phyloP scores from a whole-genome alignment of 1,140 invertebrate genomes.

The Trissolcus basalis region DNA sequence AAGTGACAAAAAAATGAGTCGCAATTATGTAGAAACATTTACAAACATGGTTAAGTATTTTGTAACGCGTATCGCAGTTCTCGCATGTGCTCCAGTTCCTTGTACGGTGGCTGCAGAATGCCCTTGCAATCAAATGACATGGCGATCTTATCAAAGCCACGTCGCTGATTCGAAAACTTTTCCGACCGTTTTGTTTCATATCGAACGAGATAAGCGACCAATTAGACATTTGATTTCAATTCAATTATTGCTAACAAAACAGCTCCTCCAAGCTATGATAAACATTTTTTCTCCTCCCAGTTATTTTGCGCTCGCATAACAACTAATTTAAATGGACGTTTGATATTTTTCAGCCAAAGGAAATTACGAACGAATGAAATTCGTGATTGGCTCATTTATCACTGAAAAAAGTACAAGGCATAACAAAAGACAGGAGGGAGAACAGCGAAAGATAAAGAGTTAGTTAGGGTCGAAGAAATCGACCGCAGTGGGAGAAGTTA shows the following conservation, averaged over 20 bases:
- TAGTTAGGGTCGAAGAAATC: slow-evolving; percentile 50
- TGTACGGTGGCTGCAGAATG: slow-evolving; percentile 66
- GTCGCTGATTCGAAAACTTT: slow-evolving; percentile 23
- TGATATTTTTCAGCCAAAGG: no score
- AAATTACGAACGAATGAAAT: slow-evolving; percentile 4
- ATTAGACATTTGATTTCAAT: slow-evolving; percentile 16
- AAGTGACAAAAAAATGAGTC: slow-evolving; percentile 24
- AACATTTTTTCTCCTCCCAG: no score
- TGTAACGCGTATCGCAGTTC: slow-evolving; percentile 63
- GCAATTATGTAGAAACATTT: slow-evolving; percentile 49
- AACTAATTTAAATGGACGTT: no score
- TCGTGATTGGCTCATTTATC: slow-evolving; percentile 19
- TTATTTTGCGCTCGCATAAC: no score
- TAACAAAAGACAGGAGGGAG: slow-evolving; percentile 33
- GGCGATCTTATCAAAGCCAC: slow-evolving; percentile 29
- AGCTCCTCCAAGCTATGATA: no score
- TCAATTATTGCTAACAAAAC: not conserved
- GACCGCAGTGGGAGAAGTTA: slow-evolving; percentile 56
- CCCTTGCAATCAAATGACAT: slow-evolving; percentile 63
- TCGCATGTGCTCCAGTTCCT: slow-evolving; percentile 69
- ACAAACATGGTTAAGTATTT: slow-evolving; percentile 64
- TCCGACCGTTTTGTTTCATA: slow-evolving; percentile 15
- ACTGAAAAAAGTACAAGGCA: slow-evolving; percentile 10
- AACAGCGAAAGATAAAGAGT: slow-evolving; percentile 44
- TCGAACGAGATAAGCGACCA: slow-evolving; percentile 18